Base-by-base conservation (phyloP, 2,113 vertebrate species). In the Pelmatolapia mariae region DNA sequence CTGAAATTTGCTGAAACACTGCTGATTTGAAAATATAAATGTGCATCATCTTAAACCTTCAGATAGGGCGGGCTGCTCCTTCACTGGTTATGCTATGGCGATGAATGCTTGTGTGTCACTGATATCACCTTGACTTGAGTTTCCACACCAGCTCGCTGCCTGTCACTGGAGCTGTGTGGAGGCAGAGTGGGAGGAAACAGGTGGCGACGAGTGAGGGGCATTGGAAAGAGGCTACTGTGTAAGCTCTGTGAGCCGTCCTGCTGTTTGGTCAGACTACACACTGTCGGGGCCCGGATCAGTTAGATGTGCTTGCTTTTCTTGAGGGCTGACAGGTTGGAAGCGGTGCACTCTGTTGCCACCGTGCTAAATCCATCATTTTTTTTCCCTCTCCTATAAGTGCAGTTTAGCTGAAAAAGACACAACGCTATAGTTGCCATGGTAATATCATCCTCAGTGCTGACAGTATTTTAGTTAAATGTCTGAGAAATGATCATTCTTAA, bases 181-280 rank as follows among this genome's bases (percentile, higher is more conserved):
- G 80, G 81, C 68, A 54, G 59, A 83, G 73, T 47, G 22, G 71
- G 79, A 89, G 63, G 66, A 81, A 89, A 86, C 71, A 52, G 87
- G 81, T 88, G 85, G 90, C 26, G 84, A 86, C 3, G 26, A 86
- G 80, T 26, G 73, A 80, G 56, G 73, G 36, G 33, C 56, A 50
- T 47, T 38, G 52, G 79, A 86, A 29, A 57, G 54, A 24, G 22
- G 66, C 85, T 84, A 73, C 45, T 71, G 86, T 45, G 50, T 80
- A 79, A 86, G 53, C 53, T 71, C 6, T 61, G 71, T 83, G 56
- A 91, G 87, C 89, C 7, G 8, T n/a, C 86, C 81, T 79, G 88
- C 80, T 91, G 89, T 90, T 85, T 83, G 26, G 11, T 87, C 86
- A 52, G 54, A 19, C 82, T 84, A 85, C 81, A 82, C 52, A 71